Base-by-base conservation (phyloP, 2,113 vertebrate species). In the Merops nubicus region DNA sequence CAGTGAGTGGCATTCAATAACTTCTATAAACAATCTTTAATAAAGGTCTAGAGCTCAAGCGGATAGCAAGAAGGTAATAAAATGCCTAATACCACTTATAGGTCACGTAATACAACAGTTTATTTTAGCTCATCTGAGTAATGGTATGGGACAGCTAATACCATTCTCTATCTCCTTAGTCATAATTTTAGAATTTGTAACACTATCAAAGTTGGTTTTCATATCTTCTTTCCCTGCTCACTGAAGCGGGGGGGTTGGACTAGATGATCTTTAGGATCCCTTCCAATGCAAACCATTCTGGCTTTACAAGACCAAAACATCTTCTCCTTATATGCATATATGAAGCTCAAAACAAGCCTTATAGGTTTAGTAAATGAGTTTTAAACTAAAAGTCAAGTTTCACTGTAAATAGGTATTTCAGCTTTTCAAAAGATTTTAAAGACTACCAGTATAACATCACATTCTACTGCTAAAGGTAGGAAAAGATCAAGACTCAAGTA, bases 71-170 rank as follows among this genome's bases (percentile, higher is more conserved):
- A 83, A 93, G 74, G 88, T 85, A 97, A 98, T 97, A 97, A 97
- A 98, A 97, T 67, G 45, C 17, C 47, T 97, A 97, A 93, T 91
- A 82, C 42, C 77, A 85, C 85, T 96, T 97, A 95, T 65, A 96
- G 96, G 93, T 97, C 96, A 96, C 54, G 7, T 72, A 95, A 95
- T 85, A 96, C 1, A 5, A 92, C 56, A 91, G 79, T 92, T 96
- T 97, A 96, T 94, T 98, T 97, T 96, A 95, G 89, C 40, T 90
- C 85, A 94, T 89, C 88, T 95, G 74, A 93, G 85, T 57, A 97
- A 92, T 83, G 67, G 75, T 54, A 94, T 20, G 21, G 87, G 92
- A 91, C 42, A 92, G 87, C 85, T 95, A 97, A 97, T 96, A 85
- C 63, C 75, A 68, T 84, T 84, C 80, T 38, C 62, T 80, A 8